Conservation (phyloP, 2,888 invertebrate genomes). For the Caenorhabditis sp. region DNA sequence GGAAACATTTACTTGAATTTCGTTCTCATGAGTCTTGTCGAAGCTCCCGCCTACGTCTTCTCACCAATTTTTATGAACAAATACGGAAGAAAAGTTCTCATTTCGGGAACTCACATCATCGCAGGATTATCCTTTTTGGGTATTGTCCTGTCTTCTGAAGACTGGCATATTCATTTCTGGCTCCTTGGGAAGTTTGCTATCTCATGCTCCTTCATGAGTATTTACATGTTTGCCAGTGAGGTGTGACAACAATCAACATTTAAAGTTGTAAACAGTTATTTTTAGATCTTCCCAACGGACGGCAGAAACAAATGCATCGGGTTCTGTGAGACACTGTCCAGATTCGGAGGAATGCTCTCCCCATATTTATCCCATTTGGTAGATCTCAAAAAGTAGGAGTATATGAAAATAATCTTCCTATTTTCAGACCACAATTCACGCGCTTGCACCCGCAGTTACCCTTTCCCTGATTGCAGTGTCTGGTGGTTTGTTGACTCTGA, state of each 20-base stretch:
- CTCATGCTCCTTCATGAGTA: conserved; percentile 77
- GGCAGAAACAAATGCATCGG: conserved; percentile 72
- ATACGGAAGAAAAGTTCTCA: conserved; percentile 69
- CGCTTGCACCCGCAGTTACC: conserved; percentile 60
- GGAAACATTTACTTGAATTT: conserved; percentile 80
- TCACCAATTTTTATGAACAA: conserved; percentile 75
- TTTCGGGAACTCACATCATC: conserved; percentile 67
- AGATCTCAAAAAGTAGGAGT: neutral
- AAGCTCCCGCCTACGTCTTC: conserved; percentile 78
- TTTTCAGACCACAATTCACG: conserved; percentile 61
- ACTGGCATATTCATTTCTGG: conserved; percentile 69
- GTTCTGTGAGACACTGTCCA: conserved; percentile 71
- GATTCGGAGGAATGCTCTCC: conserved; percentile 71
- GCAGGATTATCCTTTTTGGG: conserved; percentile 69
- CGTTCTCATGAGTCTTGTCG: conserved; percentile 77
- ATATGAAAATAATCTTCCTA: neutral
- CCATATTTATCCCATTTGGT: conserved; percentile 73
- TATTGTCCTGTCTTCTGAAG: conserved; percentile 40
- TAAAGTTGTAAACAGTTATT: neutral
- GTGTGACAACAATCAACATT: conserved; percentile 15
- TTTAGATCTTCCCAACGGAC: conserved; percentile 71
- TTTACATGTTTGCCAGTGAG: conserved; percentile 80
- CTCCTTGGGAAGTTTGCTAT: conserved; percentile 79
- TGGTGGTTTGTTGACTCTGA: conserved; percentile 69
- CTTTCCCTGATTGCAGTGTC: conserved; percentile 64